These are phyloP conservation scores for Muscidifurax raptorellus DNA, from an alignment of 1,140 invertebrate species.

Conservation along the genomic window DNA sequence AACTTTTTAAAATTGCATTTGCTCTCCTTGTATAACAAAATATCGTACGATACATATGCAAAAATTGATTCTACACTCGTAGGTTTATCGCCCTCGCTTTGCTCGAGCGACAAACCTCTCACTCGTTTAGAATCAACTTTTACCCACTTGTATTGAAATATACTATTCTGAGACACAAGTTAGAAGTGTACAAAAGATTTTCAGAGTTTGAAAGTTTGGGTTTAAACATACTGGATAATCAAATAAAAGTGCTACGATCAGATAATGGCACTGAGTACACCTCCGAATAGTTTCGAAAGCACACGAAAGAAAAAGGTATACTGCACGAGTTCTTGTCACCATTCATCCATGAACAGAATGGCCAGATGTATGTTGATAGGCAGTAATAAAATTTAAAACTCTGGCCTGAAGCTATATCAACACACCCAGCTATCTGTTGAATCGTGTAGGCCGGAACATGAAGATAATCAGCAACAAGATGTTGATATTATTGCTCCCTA, in stretches of 20 bases:
- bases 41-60: too few species aligned
- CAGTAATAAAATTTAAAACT: conserved; percentile 59
- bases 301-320: conserved; percentile 38
- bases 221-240: conserved; percentile 62
- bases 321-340: conserved; percentile 54
- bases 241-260: conserved; percentile 55
- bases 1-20: too few species aligned
- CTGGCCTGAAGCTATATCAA: conserved; percentile 73
- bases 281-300: conserved; percentile 14
- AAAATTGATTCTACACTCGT: too few species aligned
- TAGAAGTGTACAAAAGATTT: conserved; percentile 63
- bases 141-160: too few species aligned
- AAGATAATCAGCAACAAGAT: not conserved
- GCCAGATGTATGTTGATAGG: conserved; percentile 63
- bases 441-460: not conserved
- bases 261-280: conserved; percentile 51
- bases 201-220: conserved; percentile 58
- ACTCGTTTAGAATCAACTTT: too few species aligned
- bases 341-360: conserved; percentile 67
- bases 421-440: conserved; percentile 62
- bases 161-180: conserved; percentile 64
- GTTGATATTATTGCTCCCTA: not conserved
- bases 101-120: too few species aligned
- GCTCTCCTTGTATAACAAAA: too few species aligned
- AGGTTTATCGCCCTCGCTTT: too few species aligned